Evolutionary conservation across 2,888 invertebrate species (phyloP), one percentile per base, ranked within the genome.

Genomic region (Ormyrus pomaceus): DNA sequence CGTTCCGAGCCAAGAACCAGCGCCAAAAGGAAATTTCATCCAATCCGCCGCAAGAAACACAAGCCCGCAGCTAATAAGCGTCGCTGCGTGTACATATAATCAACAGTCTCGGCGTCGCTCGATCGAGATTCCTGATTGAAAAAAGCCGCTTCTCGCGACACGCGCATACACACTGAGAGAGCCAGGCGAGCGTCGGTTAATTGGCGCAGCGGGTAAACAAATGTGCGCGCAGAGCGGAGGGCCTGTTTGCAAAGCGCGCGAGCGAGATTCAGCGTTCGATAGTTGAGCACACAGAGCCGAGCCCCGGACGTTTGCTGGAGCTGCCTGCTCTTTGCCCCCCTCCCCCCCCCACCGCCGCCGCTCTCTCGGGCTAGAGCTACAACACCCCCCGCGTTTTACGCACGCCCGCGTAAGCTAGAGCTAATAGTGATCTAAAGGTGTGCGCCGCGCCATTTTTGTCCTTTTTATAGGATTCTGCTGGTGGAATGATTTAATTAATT

Each of bases 161-260:
- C 70, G 50, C 46, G n/a, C n/a, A 56, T 45, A 56, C 9, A 13
- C 55, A 45, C 55, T 58, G 11, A 64, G 64, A 71, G 66, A 71
- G 61, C 74, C 74, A 62, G 58, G 56, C 62, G 64, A 68, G 46
- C 86, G 85, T 83, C 84, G 88, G 87, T 87, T 89, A 89, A 89
- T 89, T 89, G 89, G 88, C 86, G 86, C 85, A 83, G 84, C 85
- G 85, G 84, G 88, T 84, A 89, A 89, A 89, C 89, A 89, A 76
- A 76, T 84, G 84, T 81, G 84, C 84, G 86, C 82, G 83, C 34
- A 84, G 83, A 81, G 83, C 79, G 82, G 79, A 53, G 64, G 80
- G 81, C 76, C 71, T 83, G 80, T 84, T 82, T 83, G 83, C 75
- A 79, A 34, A 34, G 66, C 73, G 45, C 73, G 45, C 34, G 46